Evolutionary conservation across 2,113 vertebrate genomes (phyloP).

Genomic region (Dissostichus mawsoni): DNA sequence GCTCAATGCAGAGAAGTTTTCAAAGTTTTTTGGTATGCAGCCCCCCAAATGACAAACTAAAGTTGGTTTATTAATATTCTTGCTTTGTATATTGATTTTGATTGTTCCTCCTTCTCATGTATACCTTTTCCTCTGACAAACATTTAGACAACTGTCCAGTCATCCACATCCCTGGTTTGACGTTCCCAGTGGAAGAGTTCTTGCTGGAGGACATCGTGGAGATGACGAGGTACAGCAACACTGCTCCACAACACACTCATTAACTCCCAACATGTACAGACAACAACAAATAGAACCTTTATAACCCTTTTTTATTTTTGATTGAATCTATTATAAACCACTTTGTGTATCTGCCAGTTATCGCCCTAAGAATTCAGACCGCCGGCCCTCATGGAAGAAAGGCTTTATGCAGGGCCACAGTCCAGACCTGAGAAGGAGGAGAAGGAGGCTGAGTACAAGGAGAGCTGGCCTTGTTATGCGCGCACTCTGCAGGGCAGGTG

Average conservation of each 20-base stretch:
- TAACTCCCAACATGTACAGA: background rate
- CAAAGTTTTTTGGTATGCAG: slow-evolving; percentile 92
- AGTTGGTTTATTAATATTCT: background rate
- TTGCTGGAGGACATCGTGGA: slow-evolving; percentile 95
- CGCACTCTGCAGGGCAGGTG: slow-evolving; percentile 87
- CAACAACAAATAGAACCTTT: background rate
- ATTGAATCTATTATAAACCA: background rate
- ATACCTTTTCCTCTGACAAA: background rate
- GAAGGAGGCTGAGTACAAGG: slow-evolving; percentile 91
- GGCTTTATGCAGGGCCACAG: slow-evolving; percentile 91
- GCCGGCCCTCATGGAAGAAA: slow-evolving; percentile 86
- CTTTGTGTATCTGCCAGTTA: slow-evolving; percentile 80
- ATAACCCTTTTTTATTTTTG: background rate
- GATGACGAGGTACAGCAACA: slow-evolving; percentile 86
- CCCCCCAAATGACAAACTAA: background rate
- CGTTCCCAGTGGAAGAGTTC: slow-evolving; percentile 94
- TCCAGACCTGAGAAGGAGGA: slow-evolving; percentile 91
- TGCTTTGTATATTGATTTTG: background rate
- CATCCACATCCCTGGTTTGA: slow-evolving; percentile 96
- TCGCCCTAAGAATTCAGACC: slow-evolving; percentile 84
- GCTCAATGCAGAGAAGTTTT: slow-evolving; percentile 97
- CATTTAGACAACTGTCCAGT: slow-evolving; percentile 90
- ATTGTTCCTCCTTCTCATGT: background rate
- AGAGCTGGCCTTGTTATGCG: slow-evolving; percentile 90
- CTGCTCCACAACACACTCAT: background rate